Evolutionary conservation across 2,888 invertebrate genomes (phyloP).

Genomic region (Strigamia crassipes): DNA sequence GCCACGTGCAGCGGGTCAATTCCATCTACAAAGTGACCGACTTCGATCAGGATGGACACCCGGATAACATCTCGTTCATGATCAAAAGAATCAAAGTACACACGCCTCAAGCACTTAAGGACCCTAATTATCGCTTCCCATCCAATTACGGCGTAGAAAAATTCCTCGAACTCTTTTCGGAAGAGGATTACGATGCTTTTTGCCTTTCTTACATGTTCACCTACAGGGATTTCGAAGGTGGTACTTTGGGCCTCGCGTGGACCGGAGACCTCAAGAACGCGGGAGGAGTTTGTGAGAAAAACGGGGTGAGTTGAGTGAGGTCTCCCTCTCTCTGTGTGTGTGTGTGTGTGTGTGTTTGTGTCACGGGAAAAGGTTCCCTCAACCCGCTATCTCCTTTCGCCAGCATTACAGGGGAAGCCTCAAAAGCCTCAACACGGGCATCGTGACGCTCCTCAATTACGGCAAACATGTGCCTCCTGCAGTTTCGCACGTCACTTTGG

Average conservation of each 20-base stretch:
- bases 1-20: constrained; percentile 92
- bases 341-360: neutral
- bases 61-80: constrained; percentile 93
- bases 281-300: constrained; percentile 97
- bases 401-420: constrained; percentile 91
- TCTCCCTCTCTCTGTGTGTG: too few relatives aligned
- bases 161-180: constrained; percentile 95
- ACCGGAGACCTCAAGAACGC: constrained; percentile 94
- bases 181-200: constrained; percentile 97
- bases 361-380: constrained; percentile 7
- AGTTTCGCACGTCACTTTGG: constrained; percentile 95
- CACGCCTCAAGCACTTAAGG: constrained; percentile 80
- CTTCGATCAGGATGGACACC: constrained; percentile 88
- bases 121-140: constrained; percentile 85
- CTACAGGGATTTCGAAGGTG: constrained; percentile 94
- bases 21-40: constrained; percentile 64
- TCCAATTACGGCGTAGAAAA: constrained; percentile 98
- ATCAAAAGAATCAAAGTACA: constrained; percentile 94
- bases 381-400: neutral
- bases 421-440: constrained; percentile 95
- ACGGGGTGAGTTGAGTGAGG: constrained; percentile 76
- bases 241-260: constrained; percentile 96
- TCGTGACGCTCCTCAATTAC: constrained; percentile 96
- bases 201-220: constrained; percentile 99
- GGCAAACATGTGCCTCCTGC: constrained; percentile 98